phyloP scores from a whole-genome alignment of 2,888 invertebrate species.

The Pogonocherus hispidulus region DNA sequence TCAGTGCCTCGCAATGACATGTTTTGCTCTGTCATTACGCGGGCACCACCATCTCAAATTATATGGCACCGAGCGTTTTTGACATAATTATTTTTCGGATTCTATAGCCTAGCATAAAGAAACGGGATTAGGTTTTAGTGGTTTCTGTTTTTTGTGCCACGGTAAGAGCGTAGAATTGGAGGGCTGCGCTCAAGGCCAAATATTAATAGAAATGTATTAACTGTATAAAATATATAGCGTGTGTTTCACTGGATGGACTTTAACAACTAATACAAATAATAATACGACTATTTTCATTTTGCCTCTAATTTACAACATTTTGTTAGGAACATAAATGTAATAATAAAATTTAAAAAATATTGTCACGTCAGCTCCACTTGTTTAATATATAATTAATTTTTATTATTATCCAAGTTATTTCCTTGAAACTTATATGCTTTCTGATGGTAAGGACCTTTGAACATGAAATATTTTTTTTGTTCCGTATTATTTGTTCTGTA shows the following conservation, averaged over 20 bases:
- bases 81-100: slow-evolving; percentile 66
- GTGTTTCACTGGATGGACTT: background rate
- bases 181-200: background rate
- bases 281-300: too few species aligned
- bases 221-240: background rate
- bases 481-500: too few species aligned
- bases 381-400: too few species aligned
- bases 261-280: too few species aligned
- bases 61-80: slow-evolving; percentile 64
- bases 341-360: too few species aligned
- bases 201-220: background rate
- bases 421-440: too few species aligned
- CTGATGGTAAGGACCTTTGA: too few species aligned
- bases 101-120: slow-evolving; percentile 56
- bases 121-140: slow-evolving; percentile 15
- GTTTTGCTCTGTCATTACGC: slow-evolving; percentile 63
- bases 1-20: slow-evolving; percentile 64
- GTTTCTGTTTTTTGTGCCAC: slow-evolving; percentile 29
- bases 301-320: too few species aligned
- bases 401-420: too few species aligned
- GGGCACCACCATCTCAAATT: slow-evolving; percentile 63
- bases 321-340: too few species aligned
- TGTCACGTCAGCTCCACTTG: too few species aligned
- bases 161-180: slow-evolving; percentile 16
- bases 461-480: too few species aligned